Percentiles rank a stretch among this genome's conserved stretches.
Evolutionary conservation across 2,888 invertebrate genomes (phyloP).

Genomic region (Leptarthrus brevirostris): DNA sequence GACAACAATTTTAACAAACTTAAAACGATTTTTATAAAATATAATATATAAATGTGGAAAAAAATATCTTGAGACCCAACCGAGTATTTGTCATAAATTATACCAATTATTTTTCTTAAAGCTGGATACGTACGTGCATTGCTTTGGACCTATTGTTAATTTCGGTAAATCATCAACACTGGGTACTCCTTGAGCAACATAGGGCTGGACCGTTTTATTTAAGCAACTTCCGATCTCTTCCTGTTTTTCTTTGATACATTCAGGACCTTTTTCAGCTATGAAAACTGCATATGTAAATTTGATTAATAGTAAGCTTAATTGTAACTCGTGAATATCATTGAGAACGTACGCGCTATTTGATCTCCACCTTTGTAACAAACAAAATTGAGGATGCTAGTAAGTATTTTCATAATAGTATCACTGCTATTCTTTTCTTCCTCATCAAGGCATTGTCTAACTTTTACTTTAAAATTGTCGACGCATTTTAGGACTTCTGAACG

Average conservation of each 20-base stretch:
- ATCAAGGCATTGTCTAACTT: conserved; percentile 74
- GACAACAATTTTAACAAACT: too few relatives aligned
- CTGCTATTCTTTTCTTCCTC: conserved; percentile 73
- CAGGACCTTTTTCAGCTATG: too few relatives aligned
- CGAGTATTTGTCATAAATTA: too few relatives aligned
- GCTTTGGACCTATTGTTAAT: conserved; percentile 71
- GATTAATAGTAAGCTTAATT: too few relatives aligned
- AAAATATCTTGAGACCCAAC: too few relatives aligned
- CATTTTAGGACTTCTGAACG: conserved; percentile 68
- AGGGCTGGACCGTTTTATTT: conserved; percentile 72
- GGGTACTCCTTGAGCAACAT: conserved; percentile 67
- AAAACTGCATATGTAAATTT: too few relatives aligned
- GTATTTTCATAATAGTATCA: conserved; percentile 74
- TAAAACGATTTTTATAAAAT: too few relatives aligned
- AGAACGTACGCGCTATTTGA: conserved; percentile 80
- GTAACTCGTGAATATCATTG: too few relatives aligned
- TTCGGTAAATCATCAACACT: conserved; percentile 70
- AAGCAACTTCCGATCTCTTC: conserved; percentile 74
- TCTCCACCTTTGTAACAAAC: conserved; percentile 85
- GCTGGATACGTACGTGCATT: conserved; percentile 58
- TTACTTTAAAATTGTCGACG: conserved; percentile 70
- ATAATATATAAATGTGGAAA: too few relatives aligned
- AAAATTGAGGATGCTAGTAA: conserved; percentile 78
- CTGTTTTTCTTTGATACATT: too few relatives aligned
- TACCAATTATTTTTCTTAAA: conserved; percentile 29